Conservation (phyloP, 53 echinoderm and acorn worm genomes). For the Glandiceps talaboti region DNA sequence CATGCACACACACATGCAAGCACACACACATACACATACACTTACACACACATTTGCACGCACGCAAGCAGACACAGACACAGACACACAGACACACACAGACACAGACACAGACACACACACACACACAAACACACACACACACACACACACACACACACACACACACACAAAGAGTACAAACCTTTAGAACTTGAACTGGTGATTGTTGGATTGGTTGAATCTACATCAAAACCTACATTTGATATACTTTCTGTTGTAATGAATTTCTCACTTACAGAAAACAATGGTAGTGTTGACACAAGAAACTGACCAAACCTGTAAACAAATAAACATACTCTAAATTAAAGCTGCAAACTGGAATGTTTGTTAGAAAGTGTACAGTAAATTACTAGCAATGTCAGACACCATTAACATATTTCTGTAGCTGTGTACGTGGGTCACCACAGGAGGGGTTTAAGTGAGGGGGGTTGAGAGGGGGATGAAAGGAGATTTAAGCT, state of each 20-base stretch:
- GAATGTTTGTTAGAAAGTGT: too few species aligned
- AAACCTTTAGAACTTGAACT: neutral
- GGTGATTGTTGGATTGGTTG: neutral
- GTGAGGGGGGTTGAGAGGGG: too few species aligned
- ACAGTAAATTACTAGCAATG: too few species aligned
- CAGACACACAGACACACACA: neutral
- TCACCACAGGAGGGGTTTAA: too few species aligned
- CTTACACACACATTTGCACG: neutral
- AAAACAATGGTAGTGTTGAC: constrained; percentile 63
- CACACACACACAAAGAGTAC: neutral
- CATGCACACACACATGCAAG: neutral
- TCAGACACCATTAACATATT: too few species aligned
- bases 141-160: neutral
- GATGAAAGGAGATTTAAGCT: too few species aligned
- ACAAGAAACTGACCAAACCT: constrained; percentile 94
- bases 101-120: neutral
- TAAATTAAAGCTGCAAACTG: too few species aligned
- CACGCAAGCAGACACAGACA: neutral
- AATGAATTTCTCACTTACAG: constrained; percentile 50
- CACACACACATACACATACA: neutral
- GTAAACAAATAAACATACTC: constrained; percentile 5
- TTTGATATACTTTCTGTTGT: constrained; percentile 20
- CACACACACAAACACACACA: neutral
- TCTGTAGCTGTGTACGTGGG: too few species aligned
- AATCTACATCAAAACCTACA: neutral